Base-by-base conservation (phyloP, 2,113 vertebrate species). In the Cnemophilus loriae region DNA sequence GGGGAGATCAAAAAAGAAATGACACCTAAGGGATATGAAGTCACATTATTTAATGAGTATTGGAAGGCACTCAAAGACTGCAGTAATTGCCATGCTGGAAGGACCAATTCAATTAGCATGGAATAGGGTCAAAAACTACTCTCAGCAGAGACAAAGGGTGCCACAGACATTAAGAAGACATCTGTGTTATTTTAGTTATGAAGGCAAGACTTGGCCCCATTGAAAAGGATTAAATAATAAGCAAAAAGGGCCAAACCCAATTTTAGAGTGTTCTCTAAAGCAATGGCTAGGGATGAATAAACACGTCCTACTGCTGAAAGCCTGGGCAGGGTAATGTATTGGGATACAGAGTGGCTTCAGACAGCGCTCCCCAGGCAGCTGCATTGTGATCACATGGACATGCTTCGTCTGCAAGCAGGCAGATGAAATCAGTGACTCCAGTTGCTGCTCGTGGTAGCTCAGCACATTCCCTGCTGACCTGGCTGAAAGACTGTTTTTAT, bases 381-480 rank as follows among this genome's bases (percentile, higher is more conserved):
- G 92, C 4, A 4, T 5, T 75, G 92, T 42, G 88, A 95, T 87
- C 90, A 71, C 76, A 83, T 0, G 3, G 88, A 68, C 83, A 57
- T 13, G 9, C 87, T 93, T 53, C 2, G 8, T 47, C 73, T 13
- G 2, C 6, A 9, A 67, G 90, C 73, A 65, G 60, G 95, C 79
- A 63, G 84, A 93, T 89, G 90, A 65, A 96, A 93, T 95, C 93
- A 84, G 86, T 22, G 84, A 65, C 69, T 92, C 86, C 74, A 68
- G 64, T 84, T 17, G 3, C 39, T 87, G 92, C 88, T 92, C 80
- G 5, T 95, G 85, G 95, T 95, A 95, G 96, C 88, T 97, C 95
- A 97, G 93, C 96, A 91, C 89, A 94, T 96, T 97, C 95, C 93
- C 95, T 89, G 90, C 92, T 96, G 96, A 95, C 93, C 92, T 94